Base-by-base conservation (phyloP, 2,113 vertebrate genomes). In the Furnarius figulus region DNA sequence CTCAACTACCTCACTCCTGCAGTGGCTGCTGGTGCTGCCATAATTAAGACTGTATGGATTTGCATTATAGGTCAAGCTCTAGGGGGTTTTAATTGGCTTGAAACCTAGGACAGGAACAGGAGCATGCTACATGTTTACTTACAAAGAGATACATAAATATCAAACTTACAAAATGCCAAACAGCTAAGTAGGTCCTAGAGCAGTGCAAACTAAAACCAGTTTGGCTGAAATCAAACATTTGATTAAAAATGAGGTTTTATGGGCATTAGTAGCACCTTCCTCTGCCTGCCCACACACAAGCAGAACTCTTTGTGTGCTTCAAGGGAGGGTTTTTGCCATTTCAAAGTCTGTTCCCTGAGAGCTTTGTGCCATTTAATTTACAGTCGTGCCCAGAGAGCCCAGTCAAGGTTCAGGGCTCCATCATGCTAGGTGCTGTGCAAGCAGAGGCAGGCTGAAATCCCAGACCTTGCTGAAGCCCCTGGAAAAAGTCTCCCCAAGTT, bases 21-120 rank as follows among this genome's bases (percentile, higher is more conserved):
- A 10, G 79, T 94, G 95, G 96, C 97, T 98, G 97, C 95, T 91
- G 92, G 85, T 87, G 97, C 95, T 97, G 93, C 94, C 96, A 97
- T 97, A 98, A 98, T 98, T 98, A 98, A 98, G 97, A 97, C 96
- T 98, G 97, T 97, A 97, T 97, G 95, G 95, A 89, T 98, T 97
- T 97, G 94, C 95, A 97, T 97, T 97, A 94, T 97, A 98, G 97
- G 97, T 97, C 97, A 97, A 87, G 95, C 97, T 98, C 97, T 95
- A 96, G 94, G 96, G 97, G 96, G 93, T 95, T 98, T 98, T 97
- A 95, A 97, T 91, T 96, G 91, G 81, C 92, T 93, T 94, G 87
- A 97, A 97, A 96, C 59, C 62, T 78, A 91, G 90, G 86, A 59
- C 52, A 93, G 92, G 95, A 97, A 96, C 22, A 68, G 88, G 65